Conservation (phyloP, 2,113 vertebrate species). For the Oriolus oriolus region DNA sequence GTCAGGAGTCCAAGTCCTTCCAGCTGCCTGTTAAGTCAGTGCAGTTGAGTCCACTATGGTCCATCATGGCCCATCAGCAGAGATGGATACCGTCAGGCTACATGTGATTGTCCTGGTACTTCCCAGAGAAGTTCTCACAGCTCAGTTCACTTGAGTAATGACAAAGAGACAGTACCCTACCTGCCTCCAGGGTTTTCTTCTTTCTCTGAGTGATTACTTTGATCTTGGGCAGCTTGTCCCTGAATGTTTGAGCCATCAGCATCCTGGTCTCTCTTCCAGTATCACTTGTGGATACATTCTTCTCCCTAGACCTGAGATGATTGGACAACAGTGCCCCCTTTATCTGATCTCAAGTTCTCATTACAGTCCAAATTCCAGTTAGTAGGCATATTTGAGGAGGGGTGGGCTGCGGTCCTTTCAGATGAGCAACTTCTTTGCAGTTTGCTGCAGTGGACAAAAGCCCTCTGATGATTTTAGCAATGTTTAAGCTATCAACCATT, state of each 20-base stretch:
- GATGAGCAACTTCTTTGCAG: not conserved
- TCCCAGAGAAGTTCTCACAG: not conserved
- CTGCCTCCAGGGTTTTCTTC: no score
- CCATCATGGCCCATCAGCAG: not conserved
- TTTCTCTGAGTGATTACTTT: not conserved
- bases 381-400: not conserved
- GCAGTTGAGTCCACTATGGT: not conserved
- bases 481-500: not conserved
- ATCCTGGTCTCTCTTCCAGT: not conserved
- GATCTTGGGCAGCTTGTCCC: not conserved
- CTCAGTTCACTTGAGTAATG: not conserved
- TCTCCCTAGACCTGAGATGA: not conserved
- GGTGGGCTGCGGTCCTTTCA: fast-evolving
- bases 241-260: not conserved
- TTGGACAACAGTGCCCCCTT: not conserved
- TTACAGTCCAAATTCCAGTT: not conserved
- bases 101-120: not conserved
- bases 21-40: not conserved
- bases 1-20: not conserved
- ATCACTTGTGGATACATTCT: no score
- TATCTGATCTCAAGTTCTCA: not conserved
- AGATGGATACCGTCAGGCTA: not conserved
- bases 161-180: not conserved
- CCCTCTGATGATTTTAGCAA: not conserved
- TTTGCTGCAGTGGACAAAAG: not conserved